Conservation (phyloP, 2,888 invertebrate genomes). For the Ferrisia virgata region DNA sequence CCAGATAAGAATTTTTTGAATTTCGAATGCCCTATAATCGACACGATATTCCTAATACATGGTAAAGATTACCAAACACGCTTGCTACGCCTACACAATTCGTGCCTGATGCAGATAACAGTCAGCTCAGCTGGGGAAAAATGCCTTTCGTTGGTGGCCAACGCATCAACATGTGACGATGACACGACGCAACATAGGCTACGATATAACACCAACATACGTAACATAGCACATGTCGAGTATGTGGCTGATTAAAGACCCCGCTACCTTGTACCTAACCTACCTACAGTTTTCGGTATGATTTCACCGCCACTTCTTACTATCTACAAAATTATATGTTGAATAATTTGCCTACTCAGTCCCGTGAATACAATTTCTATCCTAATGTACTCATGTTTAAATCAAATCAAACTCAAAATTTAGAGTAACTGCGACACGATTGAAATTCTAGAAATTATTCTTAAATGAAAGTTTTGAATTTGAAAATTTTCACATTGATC, state of each 20-base stretch:
- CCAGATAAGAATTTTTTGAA: neutral
- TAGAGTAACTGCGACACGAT: neutral
- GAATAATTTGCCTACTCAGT: neutral
- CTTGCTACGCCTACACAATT: too few species aligned
- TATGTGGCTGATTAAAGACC: neutral
- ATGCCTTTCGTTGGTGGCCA: too few species aligned
- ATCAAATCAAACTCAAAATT: too few species aligned
- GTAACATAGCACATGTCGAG: neutral
- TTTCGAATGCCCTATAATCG: neutral
- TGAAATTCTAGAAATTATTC: too few species aligned
- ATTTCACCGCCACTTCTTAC: too few species aligned
- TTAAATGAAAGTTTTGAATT: too few species aligned
- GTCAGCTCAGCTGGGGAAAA: too few species aligned
- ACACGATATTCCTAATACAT: neutral
- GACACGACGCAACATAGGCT: neutral
- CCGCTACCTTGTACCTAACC: neutral
- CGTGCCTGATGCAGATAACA: too few species aligned
- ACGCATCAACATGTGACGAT: neutral
- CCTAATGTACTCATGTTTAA: neutral
- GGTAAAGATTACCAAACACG: neutral
- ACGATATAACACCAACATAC: too few species aligned
- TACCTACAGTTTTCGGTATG: too few species aligned
- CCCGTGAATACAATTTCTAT: neutral
- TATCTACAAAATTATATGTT: neutral
- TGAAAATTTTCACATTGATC: too few species aligned